Percentiles rank a stretch among this genome's conserved stretches.
Evolutionary conservation across 2,797 vertebrate species (phyloP).

Genomic region (Ceryle rudis): DNA sequence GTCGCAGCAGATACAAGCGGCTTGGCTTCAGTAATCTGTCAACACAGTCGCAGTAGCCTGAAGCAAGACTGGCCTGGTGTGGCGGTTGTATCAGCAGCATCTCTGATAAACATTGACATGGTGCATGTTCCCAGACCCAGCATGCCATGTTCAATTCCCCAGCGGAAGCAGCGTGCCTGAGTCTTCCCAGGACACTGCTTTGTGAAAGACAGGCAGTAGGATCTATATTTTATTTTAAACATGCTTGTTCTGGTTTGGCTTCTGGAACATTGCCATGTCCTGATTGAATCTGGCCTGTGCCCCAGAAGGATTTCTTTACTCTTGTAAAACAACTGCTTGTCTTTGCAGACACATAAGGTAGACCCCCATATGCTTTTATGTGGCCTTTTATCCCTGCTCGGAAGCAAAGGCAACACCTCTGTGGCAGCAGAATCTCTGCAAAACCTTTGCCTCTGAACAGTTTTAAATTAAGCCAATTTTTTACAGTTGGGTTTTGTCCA

Average conservation of each 20-base stretch:
- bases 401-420: not conserved
- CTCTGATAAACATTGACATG: not conserved
- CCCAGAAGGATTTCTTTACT: not conserved
- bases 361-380: not conserved
- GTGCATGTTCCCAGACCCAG: not conserved
- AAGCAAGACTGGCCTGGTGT: not conserved
- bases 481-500: not conserved
- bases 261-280: not conserved
- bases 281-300: not conserved
- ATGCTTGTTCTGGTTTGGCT: constrained; percentile 1
- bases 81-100: not conserved
- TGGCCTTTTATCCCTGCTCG: not conserved
- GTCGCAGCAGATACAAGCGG: not conserved
- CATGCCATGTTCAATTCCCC: not conserved
- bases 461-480: not conserved
- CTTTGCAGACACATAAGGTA: not conserved
- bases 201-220: not conserved
- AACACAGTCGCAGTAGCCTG: not conserved
- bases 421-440: not conserved
- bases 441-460: not conserved
- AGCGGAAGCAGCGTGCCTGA: accelerated
- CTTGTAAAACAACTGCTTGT: not conserved
- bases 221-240: constrained; percentile 28
- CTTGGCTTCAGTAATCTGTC: not conserved
- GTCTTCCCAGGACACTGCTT: not conserved